These are phyloP conservation scores for Bubalus kerabau DNA, from an alignment of 2,113 vertebrate genomes.

Conservation along the genomic window DNA sequence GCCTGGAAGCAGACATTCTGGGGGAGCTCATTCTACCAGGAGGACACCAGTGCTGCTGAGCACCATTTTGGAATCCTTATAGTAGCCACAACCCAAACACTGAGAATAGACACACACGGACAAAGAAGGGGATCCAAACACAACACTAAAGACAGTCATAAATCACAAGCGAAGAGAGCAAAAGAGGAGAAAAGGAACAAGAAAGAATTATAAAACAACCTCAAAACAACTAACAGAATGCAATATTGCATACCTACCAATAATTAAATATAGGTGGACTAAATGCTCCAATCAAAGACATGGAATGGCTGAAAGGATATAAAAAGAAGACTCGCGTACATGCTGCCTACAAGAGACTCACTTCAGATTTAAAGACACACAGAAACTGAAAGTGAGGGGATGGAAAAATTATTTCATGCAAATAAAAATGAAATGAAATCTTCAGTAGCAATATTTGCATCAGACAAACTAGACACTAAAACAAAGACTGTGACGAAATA, in stretches of 20 bases:
- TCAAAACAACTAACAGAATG: background rate
- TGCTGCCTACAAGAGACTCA: background rate
- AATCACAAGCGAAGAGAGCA: background rate
- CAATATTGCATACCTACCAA: background rate
- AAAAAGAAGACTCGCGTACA: background rate
- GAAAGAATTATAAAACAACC: background rate
- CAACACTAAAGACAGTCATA: background rate
- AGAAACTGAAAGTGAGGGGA: background rate
- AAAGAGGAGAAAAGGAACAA: background rate
- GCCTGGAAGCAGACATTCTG: background rate
- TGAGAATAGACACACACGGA: background rate
- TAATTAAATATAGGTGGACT: background rate
- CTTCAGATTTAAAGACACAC: background rate
- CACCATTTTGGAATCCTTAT: background rate
- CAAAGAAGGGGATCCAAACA: background rate
- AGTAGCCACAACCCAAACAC: background rate
- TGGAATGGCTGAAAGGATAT: background rate
- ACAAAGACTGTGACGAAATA: background rate
- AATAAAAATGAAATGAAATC: background rate
- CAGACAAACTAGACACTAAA: background rate
- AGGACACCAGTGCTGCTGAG: background rate
- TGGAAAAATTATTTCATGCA: background rate
- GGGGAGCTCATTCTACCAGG: background rate
- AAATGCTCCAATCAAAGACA: background rate
- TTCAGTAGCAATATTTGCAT: background rate